These are phyloP conservation scores for Cheilosia grossa DNA, from an alignment of 2,888 invertebrate species.

Conservation along the genomic window DNA sequence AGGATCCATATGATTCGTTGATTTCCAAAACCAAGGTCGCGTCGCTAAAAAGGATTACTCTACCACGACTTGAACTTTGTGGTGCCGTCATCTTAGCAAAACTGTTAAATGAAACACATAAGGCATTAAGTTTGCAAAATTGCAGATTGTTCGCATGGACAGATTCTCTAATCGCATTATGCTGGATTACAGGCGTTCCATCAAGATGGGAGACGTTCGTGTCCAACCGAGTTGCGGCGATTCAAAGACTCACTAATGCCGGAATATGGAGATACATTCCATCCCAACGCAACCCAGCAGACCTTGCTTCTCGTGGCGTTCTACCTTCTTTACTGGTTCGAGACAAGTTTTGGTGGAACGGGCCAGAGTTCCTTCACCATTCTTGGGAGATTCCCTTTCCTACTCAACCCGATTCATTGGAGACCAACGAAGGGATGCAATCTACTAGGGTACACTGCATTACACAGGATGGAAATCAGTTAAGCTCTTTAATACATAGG, in stretches of 20 bases:
- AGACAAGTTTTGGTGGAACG: slow-evolving; percentile 18
- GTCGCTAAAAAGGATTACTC: slow-evolving; percentile 6
- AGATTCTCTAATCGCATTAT: background rate
- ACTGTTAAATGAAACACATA: background rate
- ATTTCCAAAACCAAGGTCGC: slow-evolving; percentile 25
- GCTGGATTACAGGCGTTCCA: background rate
- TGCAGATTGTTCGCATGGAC: background rate
- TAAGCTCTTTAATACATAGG: slow-evolving; percentile 5
- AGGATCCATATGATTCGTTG: slow-evolving; percentile 11
- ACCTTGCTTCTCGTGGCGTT: slow-evolving; percentile 9
- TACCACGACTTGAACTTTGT: slow-evolving; percentile 26
- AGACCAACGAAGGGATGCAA: slow-evolving; percentile 1
- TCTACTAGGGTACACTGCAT: slow-evolving; percentile 8
- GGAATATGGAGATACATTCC: background rate
- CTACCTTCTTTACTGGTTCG: background rate
- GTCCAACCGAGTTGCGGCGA: slow-evolving; percentile 6
- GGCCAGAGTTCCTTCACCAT: slow-evolving; percentile 24
- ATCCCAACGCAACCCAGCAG: background rate
- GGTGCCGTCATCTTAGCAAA: slow-evolving; percentile 6
- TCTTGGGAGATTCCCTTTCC: slow-evolving; percentile 2
- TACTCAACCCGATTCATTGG: slow-evolving; percentile 2
- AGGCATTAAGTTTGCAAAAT: background rate
- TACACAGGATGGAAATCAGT: slow-evolving; percentile 5
- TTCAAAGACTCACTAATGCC: slow-evolving; percentile 4
- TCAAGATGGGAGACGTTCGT: slow-evolving; percentile 2